A percentile compares a stretch with the other conserved stretches of the same genome.
Evolutionary conservation across 2,113 vertebrate genomes (phyloP).

Genomic region (Sterna hirundo): DNA sequence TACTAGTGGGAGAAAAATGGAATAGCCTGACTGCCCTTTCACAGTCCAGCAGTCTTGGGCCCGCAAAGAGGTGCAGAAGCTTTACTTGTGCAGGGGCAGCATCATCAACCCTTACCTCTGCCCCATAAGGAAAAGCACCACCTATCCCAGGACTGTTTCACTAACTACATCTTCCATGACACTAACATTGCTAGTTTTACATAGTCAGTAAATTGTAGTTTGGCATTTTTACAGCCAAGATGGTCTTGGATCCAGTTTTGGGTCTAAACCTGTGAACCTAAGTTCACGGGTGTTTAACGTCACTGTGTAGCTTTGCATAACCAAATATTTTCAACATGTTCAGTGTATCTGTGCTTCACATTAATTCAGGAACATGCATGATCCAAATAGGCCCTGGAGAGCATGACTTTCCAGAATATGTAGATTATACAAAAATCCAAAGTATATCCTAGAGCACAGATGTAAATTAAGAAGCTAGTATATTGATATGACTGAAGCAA

Average conservation of each 20-base stretch:
- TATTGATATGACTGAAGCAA: not conserved
- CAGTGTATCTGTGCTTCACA: not conserved
- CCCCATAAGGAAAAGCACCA: not conserved
- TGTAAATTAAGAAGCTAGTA: not conserved
- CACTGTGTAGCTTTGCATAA: not conserved
- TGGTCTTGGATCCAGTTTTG: not conserved
- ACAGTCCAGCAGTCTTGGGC: not conserved
- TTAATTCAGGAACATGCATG: not conserved
- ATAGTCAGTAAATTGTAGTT: not conserved
- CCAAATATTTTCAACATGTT: not conserved
- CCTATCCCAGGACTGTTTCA: not conserved
- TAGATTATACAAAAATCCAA: not conserved
- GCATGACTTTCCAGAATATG: not conserved
- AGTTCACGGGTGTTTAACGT: not conserved
- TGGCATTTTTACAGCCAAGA: not conserved
- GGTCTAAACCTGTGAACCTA: not conserved
- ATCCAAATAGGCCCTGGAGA: not conserved
- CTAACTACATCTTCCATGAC: not conserved
- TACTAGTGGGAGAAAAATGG: not conserved
- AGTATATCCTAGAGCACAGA: not conserved
- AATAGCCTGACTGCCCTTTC: not conserved
- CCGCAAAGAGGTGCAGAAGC: not conserved
- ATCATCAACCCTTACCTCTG: fast-evolving
- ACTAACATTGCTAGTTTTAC: not conserved
- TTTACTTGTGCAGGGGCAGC: not conserved